Percentiles rank a stretch among this genome's conserved stretches.
phyloP scores from a whole-genome alignment of 2,888 invertebrate genomes.

The Anoplius nigerrimus region DNA sequence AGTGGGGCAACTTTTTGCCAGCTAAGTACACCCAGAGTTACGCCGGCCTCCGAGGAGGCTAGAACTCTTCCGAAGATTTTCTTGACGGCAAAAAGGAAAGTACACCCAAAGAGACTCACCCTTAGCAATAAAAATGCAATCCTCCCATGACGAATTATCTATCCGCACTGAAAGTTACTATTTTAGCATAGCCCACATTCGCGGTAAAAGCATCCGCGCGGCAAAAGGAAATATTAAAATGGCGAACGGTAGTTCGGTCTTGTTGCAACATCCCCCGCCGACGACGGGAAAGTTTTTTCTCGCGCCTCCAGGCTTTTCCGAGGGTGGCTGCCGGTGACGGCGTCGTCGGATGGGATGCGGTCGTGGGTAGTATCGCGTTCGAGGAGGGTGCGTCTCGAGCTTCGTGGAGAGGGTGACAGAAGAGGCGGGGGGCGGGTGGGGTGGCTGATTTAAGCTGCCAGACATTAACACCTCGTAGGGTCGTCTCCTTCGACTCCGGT shows the following conservation, averaged over 20 bases:
- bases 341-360: neutral
- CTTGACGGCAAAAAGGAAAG: no score
- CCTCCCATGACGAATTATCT: no score
- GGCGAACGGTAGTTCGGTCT: constrained; percentile 15
- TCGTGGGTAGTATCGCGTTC: constrained; percentile 4
- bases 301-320: constrained; percentile 36
- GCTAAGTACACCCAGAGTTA: no score
- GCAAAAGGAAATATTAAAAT: constrained; percentile 34
- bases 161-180: no score
- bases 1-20: no score
- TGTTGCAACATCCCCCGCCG: constrained; percentile 7
- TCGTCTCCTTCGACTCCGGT: constrained; percentile 35
- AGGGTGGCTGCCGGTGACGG: constrained; percentile 13
- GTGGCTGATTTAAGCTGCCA: constrained; percentile 59
- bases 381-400: neutral
- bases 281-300: constrained; percentile 48
- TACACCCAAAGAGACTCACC: no score
- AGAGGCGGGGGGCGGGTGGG: neutral
- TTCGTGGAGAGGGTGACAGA: neutral
- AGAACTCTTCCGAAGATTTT: no score
- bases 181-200: no score
- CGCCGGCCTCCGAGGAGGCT: no score
- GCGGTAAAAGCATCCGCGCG: no score
- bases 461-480: constrained; percentile 60
- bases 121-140: no score